Evolutionary conservation across 2,888 invertebrate species (phyloP).

Genomic region (Melikaiella ostensackeni): DNA sequence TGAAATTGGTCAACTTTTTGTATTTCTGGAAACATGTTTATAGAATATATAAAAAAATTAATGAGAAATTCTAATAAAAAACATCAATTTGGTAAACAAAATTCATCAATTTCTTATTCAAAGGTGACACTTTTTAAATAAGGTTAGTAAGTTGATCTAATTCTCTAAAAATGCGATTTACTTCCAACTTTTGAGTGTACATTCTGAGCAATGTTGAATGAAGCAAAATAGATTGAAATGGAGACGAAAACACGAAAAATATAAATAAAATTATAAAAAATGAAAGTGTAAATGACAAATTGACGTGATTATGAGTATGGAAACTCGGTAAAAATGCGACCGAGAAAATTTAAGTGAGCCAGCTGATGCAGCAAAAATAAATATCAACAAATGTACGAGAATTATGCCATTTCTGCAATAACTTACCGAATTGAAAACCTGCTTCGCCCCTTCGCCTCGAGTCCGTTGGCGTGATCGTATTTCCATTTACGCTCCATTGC

Average conservation of each 20-base stretch:
- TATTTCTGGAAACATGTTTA: neutral
- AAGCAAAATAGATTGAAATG: neutral
- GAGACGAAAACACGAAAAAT: neutral
- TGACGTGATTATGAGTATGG: neutral
- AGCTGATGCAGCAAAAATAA: neutral
- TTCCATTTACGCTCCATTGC: conserved; percentile 82
- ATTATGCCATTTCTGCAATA: neutral
- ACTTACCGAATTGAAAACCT: conserved; percentile 70
- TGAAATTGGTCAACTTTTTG: neutral
- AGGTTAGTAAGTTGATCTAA: too few species aligned
- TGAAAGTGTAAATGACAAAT: neutral
- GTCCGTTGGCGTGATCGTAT: conserved; percentile 81
- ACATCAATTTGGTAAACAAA: neutral
- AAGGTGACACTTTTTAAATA: neutral
- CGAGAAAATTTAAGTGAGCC: neutral
- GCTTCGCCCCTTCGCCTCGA: conserved; percentile 71
- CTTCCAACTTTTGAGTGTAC: neutral
- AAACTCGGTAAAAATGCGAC: neutral
- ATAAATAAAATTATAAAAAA: neutral
- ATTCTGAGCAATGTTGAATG: neutral
- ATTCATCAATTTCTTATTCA: neutral
- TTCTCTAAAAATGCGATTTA: neutral
- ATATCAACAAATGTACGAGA: neutral
- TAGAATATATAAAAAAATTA: neutral
- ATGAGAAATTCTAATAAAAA: neutral